Percentiles rank a stretch among this genome's conserved stretches.
Conservation (phyloP, 2,113 vertebrate species). For the human (Homo sapiens) region DNA sequence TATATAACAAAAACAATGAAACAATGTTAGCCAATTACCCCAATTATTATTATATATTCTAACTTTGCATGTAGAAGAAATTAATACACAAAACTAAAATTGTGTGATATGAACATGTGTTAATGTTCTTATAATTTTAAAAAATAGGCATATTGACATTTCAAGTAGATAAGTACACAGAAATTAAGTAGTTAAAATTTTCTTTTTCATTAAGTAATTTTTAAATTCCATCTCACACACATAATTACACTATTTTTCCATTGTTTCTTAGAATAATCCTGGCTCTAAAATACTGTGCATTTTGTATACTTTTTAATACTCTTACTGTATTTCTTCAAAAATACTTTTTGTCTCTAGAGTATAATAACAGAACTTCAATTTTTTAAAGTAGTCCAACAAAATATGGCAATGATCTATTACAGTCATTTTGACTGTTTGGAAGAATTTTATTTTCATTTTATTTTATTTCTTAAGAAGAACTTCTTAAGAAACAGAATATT, state of each 20-base stretch:
- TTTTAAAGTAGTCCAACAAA: not conserved
- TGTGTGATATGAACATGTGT: not conserved
- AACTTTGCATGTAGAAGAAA: not conserved
- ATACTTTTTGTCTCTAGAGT: not conserved
- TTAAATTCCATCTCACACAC: not conserved
- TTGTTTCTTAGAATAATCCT: not conserved
- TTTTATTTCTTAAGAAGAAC: slow-evolving; percentile 20
- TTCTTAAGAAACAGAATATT: slow-evolving; percentile 33
- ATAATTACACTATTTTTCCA: not conserved
- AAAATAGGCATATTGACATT: not conserved
- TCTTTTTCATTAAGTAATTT: not conserved
- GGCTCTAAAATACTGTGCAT: not conserved
- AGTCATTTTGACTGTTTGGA: not conserved
- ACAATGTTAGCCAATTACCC: not conserved
- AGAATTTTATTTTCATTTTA: not conserved
- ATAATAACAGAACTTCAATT: not conserved
- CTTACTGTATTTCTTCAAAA: not conserved
- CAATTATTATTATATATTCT: not conserved
- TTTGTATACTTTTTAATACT: not conserved
- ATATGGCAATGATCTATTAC: not conserved
- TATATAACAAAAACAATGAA: not conserved
- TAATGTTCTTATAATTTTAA: not conserved
- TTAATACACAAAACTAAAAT: not conserved
- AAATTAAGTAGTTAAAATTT: not conserved
- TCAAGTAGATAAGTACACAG: not conserved